Conservation (phyloP, 2,113 vertebrate genomes). For the Tonatia bakeri region DNA sequence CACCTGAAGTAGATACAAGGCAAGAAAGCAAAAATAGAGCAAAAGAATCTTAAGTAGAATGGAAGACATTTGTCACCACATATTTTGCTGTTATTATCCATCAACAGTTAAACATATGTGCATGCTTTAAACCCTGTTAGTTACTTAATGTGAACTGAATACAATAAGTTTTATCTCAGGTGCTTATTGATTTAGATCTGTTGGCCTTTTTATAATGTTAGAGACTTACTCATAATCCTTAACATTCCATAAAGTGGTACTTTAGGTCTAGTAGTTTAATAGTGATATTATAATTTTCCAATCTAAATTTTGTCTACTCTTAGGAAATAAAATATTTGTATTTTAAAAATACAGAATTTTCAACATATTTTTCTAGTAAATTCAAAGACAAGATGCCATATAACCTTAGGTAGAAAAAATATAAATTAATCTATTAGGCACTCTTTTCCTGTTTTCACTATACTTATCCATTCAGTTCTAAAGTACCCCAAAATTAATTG, state of each 20-base stretch:
- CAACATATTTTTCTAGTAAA: not conserved
- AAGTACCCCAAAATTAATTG: not conserved
- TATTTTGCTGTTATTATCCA: not conserved
- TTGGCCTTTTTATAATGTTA: not conserved
- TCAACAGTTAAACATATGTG: not conserved
- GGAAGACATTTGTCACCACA: not conserved
- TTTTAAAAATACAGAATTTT: not conserved
- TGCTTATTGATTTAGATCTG: not conserved
- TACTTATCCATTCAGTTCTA: not conserved
- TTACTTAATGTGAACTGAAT: not conserved
- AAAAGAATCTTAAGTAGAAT: rapidly evolving
- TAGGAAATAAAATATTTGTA: not conserved
- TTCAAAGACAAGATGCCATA: not conserved
- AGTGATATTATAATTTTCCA: not conserved
- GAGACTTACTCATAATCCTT: not conserved
- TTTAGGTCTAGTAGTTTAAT: not conserved
- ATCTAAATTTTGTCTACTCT: not conserved
- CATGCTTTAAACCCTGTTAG: not conserved
- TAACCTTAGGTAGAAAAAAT: not conserved
- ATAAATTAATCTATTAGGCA: not conserved
- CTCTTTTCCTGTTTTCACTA: not conserved
- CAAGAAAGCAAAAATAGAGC: not conserved
- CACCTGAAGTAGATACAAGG: not conserved
- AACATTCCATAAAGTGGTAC: not conserved
- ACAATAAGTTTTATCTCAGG: not conserved